A percentile compares a stretch with the other conserved stretches of the same genome.
These are phyloP conservation scores for Morone chrysops DNA, from an alignment of 2,113 vertebrate species.

Conservation along the genomic window DNA sequence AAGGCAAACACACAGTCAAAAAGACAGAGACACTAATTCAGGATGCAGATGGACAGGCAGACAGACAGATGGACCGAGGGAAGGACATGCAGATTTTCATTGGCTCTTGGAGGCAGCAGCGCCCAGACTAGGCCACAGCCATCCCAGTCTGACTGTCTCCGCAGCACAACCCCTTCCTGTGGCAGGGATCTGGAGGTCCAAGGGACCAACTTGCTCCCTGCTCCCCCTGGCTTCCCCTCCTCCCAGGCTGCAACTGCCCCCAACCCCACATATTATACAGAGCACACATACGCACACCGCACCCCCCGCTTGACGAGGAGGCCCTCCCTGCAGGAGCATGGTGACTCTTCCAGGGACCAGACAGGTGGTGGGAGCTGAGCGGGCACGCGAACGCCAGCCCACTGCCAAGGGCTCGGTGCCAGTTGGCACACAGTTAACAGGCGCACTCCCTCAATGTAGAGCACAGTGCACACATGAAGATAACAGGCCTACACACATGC, in stretches of 20 bases:
- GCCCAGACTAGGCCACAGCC: conserved; percentile 55
- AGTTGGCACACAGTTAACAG: conserved; percentile 80
- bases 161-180: conserved; percentile 41
- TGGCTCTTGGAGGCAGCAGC: conserved; percentile 55
- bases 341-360: conserved; percentile 81
- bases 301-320: conserved; percentile 47
- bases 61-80: conserved; percentile 76
- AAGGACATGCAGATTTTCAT: conserved; percentile 68
- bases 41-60: conserved; percentile 79
- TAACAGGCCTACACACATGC: conserved; percentile 71
- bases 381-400: conserved; percentile 70
- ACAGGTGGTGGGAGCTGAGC: conserved; percentile 85
- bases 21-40: conserved; percentile 66
- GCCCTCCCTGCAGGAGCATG: conserved; percentile 64
- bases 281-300: conserved; percentile 24
- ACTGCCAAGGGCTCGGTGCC: conserved; percentile 79
- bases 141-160: conserved; percentile 55
- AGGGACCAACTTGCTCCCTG: conserved; percentile 48
- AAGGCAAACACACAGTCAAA: conserved; percentile 68
- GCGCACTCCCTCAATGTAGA: conserved; percentile 72
- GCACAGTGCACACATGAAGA: conserved; percentile 76
- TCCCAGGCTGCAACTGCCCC: conserved; percentile 28
- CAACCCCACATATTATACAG: conserved; percentile 32
- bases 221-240: conserved; percentile 42
- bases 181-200: conserved; percentile 50